Evolutionary conservation across 2,888 invertebrate genomes (phyloP).

Genomic region (Pteria penguin): DNA sequence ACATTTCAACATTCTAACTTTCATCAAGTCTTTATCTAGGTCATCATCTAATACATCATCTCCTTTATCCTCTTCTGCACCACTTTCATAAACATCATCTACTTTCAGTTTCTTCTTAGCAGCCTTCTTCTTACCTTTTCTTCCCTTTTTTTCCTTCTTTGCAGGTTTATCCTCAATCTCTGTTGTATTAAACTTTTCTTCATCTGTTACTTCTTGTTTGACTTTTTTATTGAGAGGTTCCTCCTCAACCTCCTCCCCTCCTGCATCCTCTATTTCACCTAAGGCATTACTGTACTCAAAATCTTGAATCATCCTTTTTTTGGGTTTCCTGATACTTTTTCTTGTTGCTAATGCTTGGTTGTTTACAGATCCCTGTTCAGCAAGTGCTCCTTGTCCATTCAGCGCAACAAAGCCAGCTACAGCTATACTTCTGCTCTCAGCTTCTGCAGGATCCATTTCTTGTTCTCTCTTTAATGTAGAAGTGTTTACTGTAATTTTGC

Average conservation of each 20-base stretch:
- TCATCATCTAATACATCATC: slow-evolving; percentile 29
- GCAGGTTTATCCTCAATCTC: slow-evolving; percentile 2
- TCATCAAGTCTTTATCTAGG: slow-evolving; percentile 27
- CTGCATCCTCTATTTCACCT: neutral
- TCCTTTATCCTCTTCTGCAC: slow-evolving; percentile 8
- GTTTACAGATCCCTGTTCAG: too few relatives aligned
- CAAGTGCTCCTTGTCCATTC: neutral
- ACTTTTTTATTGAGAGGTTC: neutral
- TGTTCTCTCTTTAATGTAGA: too few relatives aligned
- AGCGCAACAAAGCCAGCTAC: slow-evolving; percentile 1
- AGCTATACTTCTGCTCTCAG: neutral
- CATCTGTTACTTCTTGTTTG: neutral
- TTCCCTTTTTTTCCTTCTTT: neutral
- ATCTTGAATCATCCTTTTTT: slow-evolving; percentile 12
- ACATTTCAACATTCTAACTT: slow-evolving; percentile 44
- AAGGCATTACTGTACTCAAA: neutral
- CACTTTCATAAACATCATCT: slow-evolving; percentile 42
- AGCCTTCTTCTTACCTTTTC: slow-evolving; percentile 6
- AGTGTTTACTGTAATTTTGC: too few relatives aligned
- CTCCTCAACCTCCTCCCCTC: neutral
- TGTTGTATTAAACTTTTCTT: neutral
- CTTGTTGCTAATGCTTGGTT: too few relatives aligned
- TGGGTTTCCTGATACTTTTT: slow-evolving; percentile 5
- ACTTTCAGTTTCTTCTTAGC: slow-evolving; percentile 34
- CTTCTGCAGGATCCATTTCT: neutral